Evolutionary conservation across 2,888 invertebrate genomes (phyloP).

Genomic region (Macaria notata): DNA sequence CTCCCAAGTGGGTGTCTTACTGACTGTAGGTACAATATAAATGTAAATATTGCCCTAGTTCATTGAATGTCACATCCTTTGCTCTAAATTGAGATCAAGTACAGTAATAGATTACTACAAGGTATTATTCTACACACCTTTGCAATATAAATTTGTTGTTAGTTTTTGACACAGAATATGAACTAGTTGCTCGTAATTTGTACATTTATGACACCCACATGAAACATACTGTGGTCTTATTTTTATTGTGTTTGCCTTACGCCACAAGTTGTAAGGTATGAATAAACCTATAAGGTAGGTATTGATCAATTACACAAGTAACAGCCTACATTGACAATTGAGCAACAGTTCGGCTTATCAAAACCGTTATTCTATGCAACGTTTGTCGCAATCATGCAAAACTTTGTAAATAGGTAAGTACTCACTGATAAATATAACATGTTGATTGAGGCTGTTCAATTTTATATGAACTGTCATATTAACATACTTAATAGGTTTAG

Average conservation of each 20-base stretch:
- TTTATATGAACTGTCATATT: too few species aligned
- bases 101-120: too few species aligned
- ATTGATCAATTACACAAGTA: slow-evolving; percentile 23
- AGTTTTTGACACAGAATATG: background rate
- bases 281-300: slow-evolving; percentile 4
- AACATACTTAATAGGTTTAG: too few species aligned
- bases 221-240: slow-evolving; percentile 5
- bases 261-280: slow-evolving; percentile 7
- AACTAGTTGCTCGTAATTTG: too few species aligned
- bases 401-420: slow-evolving; percentile 27
- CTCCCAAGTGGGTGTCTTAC: too few species aligned
- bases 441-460: too few species aligned
- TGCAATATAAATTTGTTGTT: background rate
- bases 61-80: too few species aligned
- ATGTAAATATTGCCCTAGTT: too few species aligned
- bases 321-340: slow-evolving; percentile 30
- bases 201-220: background rate
- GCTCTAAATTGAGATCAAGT: too few species aligned
- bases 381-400: slow-evolving; percentile 45
- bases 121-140: too few species aligned
- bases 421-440: too few species aligned
- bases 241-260: slow-evolving; percentile 11
- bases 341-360: slow-evolving; percentile 39
- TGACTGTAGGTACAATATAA: too few species aligned
- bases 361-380: slow-evolving; percentile 37